Percentiles rank a stretch among this genome's conserved stretches.
phyloP scores from a whole-genome alignment of 2,113 vertebrate genomes.

The Callaeas wilsoni region DNA sequence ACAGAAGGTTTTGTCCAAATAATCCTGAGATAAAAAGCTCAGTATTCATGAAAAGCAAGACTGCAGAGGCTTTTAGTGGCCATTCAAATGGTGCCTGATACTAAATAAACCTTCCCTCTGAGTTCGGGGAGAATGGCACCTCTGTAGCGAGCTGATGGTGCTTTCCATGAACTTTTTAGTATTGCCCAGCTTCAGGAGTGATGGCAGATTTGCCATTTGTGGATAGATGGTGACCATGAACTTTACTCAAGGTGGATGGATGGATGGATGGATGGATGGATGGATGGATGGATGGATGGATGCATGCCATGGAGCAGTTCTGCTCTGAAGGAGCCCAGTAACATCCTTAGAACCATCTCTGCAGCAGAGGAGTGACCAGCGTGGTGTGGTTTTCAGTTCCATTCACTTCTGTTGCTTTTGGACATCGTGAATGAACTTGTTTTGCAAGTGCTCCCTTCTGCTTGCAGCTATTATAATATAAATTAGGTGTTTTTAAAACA shows the following conservation, averaged over 20 bases:
- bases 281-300: not conserved
- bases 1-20: not conserved
- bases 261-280: not conserved
- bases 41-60: not conserved
- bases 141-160: not conserved
- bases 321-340: not conserved
- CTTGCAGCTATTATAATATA: not conserved
- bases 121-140: not conserved
- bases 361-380: not conserved
- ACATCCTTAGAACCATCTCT: not conserved
- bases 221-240: not conserved
- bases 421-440: accelerated
- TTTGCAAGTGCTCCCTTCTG: not conserved
- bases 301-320: not conserved
- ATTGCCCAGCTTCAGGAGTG: not conserved
- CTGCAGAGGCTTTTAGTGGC: not conserved
- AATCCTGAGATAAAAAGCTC: not conserved
- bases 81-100: not conserved
- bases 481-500: not conserved
- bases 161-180: not conserved
- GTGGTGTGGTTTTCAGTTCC: not conserved
- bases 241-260: not conserved
- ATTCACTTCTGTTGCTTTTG: not conserved
- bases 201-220: not conserved
- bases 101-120: not conserved